These are phyloP conservation scores for Sipunculus nudus DNA, from an alignment of 2,888 invertebrate genomes.

Conservation along the genomic window DNA sequence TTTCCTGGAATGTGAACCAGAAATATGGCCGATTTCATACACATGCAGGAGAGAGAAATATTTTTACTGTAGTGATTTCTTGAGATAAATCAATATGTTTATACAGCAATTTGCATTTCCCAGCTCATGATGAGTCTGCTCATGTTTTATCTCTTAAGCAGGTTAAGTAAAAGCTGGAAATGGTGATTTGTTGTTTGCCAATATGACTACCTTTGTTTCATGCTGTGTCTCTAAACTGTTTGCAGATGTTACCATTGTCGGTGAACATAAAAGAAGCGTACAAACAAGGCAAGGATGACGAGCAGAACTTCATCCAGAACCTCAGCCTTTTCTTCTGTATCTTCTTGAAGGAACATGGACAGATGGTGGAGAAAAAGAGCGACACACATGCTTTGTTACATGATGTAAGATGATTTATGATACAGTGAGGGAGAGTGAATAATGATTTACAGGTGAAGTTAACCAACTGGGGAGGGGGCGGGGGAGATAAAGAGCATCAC, in stretches of 20 bases:
- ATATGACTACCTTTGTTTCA: no score
- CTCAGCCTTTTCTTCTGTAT: conserved; percentile 96
- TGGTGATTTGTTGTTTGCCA: no score
- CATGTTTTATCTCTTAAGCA: no score
- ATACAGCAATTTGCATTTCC: no score
- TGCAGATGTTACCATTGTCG: conserved; percentile 83
- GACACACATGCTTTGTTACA: conserved; percentile 80
- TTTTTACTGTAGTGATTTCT: no score
- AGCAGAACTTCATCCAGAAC: conserved; percentile 99
- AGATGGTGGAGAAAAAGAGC: conserved; percentile 71
- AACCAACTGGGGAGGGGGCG: conserved; percentile 28
- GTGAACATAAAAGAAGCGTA: conserved; percentile 96
- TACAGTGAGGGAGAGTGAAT: not conserved
- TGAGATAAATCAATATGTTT: no score
- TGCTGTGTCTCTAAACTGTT: no score
- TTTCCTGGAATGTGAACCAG: no score
- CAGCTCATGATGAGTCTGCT: no score
- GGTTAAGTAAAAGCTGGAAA: no score
- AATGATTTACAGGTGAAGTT: not conserved
- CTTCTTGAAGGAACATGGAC: conserved; percentile 94
- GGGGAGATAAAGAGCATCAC: conserved; percentile 75
- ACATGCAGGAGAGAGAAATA: no score
- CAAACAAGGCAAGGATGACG: conserved; percentile 90
- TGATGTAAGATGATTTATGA: conserved; percentile 64
- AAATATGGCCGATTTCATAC: no score